Percentiles rank a stretch among this genome's conserved stretches.
Conservation (phyloP, 2,797 vertebrate species). For the Merluccius polli region DNA sequence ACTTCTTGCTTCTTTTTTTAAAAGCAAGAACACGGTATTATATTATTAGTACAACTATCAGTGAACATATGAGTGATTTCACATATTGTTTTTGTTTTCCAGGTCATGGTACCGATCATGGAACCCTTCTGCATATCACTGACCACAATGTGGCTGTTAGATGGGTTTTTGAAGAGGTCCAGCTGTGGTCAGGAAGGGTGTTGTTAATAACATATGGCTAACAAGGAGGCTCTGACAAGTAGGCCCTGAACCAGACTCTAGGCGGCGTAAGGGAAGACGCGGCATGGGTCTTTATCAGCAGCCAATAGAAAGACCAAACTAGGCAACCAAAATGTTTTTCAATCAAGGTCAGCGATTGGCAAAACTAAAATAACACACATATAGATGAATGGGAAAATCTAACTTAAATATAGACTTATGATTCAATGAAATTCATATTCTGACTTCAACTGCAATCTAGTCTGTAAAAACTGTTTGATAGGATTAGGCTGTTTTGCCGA, state of each 20-base stretch:
- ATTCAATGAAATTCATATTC: not conserved
- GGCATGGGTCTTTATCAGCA: slow-evolving; percentile 2
- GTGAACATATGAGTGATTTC: not conserved
- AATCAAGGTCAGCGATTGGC: not conserved
- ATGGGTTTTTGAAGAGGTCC: slow-evolving; percentile 27
- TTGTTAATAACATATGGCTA: slow-evolving; percentile 13
- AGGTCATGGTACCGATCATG: slow-evolving; percentile 90
- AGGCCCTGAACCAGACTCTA: not conserved
- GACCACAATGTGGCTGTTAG: slow-evolving; percentile 50
- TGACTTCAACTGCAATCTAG: not conserved
- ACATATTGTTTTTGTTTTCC: slow-evolving; percentile 36
- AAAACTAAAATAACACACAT: not conserved
- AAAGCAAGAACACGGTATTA: not conserved
- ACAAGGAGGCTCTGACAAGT: not conserved
- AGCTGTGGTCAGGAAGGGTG: slow-evolving; percentile 26
- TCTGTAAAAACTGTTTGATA: not conserved
- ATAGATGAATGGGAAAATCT: not conserved
- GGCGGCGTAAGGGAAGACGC: not conserved
- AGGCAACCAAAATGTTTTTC: not conserved
- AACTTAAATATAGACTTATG: not conserved
- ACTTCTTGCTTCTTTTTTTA: too few relatives aligned
- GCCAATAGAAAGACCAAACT: slow-evolving; percentile 7
- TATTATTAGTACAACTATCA: not conserved
- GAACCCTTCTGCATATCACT: slow-evolving; percentile 87
- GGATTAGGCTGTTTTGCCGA: not conserved